phyloP scores from a whole-genome alignment of 2,797 vertebrate species.

The Kryptopterus vitreolus region DNA sequence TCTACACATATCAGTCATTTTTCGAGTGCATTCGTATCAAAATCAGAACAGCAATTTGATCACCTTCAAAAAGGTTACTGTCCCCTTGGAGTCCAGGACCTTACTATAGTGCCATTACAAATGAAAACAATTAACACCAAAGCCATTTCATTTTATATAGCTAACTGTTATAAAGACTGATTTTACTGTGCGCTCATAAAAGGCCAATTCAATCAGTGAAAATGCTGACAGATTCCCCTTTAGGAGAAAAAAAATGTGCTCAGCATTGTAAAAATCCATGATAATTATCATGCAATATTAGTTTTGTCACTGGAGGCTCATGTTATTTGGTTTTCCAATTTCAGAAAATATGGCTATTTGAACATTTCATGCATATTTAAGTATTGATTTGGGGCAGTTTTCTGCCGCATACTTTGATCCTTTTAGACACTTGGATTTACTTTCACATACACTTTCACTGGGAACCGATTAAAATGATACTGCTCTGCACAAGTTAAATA shows the following conservation, averaged over 20 bases:
- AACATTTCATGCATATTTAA: neutral
- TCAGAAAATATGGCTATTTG: constrained; percentile 12
- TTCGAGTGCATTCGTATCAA: neutral
- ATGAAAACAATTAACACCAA: constrained; percentile 43
- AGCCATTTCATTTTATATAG: constrained; percentile 70
- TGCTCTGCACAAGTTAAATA: constrained; percentile 49
- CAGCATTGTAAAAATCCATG: constrained; percentile 74
- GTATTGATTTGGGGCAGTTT: neutral
- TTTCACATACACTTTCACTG: neutral
- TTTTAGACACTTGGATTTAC: neutral
- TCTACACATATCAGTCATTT: neutral
- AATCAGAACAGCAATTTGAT: neutral
- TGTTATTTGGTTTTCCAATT: constrained; percentile 65
- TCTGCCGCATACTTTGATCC: neutral
- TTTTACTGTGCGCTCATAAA: constrained; percentile 76
- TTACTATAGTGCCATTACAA: neutral
- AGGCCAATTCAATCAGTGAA: constrained; percentile 70
- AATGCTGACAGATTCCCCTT: constrained; percentile 70
- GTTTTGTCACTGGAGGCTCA: constrained; percentile 73
- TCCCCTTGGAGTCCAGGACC: neutral
- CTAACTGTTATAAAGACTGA: constrained; percentile 58
- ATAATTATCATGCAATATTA: constrained; percentile 76
- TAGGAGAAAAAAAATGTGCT: constrained; percentile 71
- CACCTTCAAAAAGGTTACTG: constrained; percentile 9
- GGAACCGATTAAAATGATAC: constrained; percentile 51